phyloP scores from a whole-genome alignment of 2,888 invertebrate species.

The Podotricha telesiphe region DNA sequence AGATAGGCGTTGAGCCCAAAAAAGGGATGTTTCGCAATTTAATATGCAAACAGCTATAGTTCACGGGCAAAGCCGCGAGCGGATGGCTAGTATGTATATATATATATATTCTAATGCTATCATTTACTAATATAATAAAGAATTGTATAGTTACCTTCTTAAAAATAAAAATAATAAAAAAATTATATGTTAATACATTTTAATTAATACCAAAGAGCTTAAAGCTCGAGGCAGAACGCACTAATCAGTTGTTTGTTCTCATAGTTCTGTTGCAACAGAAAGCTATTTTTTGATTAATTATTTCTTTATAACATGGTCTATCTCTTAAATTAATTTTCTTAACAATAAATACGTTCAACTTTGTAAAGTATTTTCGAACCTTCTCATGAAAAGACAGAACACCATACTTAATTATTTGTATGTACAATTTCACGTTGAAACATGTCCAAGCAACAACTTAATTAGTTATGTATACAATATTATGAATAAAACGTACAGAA shows the following conservation, averaged over 20 bases:
- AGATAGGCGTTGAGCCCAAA: no score
- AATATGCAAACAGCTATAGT: no score
- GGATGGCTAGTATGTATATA: no score
- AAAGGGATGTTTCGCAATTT: no score
- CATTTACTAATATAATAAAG: no score
- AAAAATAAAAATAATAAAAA: constrained; percentile 5
- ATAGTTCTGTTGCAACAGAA: constrained; percentile 18
- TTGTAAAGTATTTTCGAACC: background rate
- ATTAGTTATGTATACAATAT: background rate
- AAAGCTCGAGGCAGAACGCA: constrained; percentile 14
- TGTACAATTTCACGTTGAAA: background rate
- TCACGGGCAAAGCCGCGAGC: no score
- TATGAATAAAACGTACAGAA: background rate
- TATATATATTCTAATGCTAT: no score
- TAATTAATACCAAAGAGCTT: constrained; percentile 12
- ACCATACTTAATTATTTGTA: background rate
- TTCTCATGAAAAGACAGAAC: background rate
- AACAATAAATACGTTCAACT: background rate
- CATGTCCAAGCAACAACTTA: background rate
- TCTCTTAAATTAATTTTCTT: constrained; percentile 1
- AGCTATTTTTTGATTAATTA: constrained; percentile 14
- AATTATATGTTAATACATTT: constrained; percentile 1
- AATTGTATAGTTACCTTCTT: background rate
- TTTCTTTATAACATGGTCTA: background rate
- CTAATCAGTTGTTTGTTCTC: constrained; percentile 21